Evolutionary conservation across 2,888 invertebrate genomes (phyloP).

Genomic region (Chalcosyrphus nemorum): DNA sequence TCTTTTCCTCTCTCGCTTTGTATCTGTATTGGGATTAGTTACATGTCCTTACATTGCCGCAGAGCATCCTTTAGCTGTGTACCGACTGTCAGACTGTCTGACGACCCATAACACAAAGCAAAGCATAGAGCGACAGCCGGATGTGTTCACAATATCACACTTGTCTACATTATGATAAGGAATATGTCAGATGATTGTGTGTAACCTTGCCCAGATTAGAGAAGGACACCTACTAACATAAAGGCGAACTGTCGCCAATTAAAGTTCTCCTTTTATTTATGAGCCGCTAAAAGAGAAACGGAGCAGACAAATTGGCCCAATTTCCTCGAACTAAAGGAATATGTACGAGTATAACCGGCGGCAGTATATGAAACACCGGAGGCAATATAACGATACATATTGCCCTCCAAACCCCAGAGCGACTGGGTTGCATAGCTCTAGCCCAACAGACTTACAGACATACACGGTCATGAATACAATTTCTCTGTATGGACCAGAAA

Average conservation of each 20-base stretch:
- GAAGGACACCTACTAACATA: slow-evolving; percentile 8
- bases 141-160: slow-evolving; percentile 51
- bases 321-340: slow-evolving; percentile 58
- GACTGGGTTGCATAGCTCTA: slow-evolving; percentile 9
- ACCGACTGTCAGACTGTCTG: slow-evolving; percentile 7
- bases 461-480: slow-evolving; percentile 62
- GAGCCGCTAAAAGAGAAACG: slow-evolving; percentile 62
- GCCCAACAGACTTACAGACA: slow-evolving; percentile 43
- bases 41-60: slow-evolving; percentile 23
- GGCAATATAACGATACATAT: slow-evolving; percentile 41
- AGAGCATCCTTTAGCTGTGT: slow-evolving; percentile 13
- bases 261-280: slow-evolving; percentile 65
- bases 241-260: slow-evolving; percentile 62
- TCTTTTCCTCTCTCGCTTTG: not conserved
- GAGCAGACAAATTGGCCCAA: slow-evolving; percentile 72
- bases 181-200: not conserved
- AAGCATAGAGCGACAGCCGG: slow-evolving; percentile 32
- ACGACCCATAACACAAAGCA: slow-evolving; percentile 22
- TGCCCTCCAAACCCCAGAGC: slow-evolving; percentile 50
- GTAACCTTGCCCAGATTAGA: slow-evolving; percentile 48
- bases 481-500: not conserved
- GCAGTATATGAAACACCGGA: slow-evolving; percentile 28
- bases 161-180: not conserved
- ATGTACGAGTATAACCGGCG: slow-evolving; percentile 22
- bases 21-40: not conserved